These are phyloP conservation scores for Crax fasciolata DNA, from an alignment of 2,797 vertebrate species.

Conservation along the genomic window DNA sequence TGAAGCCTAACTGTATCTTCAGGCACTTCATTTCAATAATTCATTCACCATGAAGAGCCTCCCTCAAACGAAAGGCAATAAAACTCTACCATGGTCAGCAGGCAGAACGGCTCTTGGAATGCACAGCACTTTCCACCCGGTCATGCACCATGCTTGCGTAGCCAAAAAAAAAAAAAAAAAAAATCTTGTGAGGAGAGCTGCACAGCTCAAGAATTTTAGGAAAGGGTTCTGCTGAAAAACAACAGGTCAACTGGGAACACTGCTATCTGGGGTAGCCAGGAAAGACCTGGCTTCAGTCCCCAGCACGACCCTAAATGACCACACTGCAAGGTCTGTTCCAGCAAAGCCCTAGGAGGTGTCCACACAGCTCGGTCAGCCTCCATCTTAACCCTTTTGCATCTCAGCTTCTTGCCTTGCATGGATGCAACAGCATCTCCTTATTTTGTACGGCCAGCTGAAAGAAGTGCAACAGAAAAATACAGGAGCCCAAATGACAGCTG, in stretches of 20 bases:
- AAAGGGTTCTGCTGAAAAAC: neutral
- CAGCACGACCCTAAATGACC: neutral
- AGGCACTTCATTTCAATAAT: conserved; percentile 19
- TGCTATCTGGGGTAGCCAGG: neutral
- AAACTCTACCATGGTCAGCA: neutral
- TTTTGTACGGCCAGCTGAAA: conserved; percentile 11
- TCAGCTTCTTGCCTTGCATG: neutral
- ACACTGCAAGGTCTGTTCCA: neutral
- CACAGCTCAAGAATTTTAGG: neutral
- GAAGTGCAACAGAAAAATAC: neutral
- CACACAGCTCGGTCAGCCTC: neutral
- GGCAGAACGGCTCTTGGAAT: neutral
- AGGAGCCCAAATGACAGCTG: neutral
- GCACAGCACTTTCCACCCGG: neutral
- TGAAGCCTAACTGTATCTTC: conserved; percentile 42
- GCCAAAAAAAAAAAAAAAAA: too few relatives aligned
- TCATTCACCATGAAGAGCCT: conserved; percentile 35
- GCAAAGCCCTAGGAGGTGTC: neutral
- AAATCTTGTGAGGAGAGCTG: neutral
- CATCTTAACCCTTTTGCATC: neutral
- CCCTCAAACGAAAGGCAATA: neutral
- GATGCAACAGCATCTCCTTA: neutral
- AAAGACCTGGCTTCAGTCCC: neutral
- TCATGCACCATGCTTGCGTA: accelerated
- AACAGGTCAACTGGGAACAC: neutral